phyloP scores from a whole-genome alignment of 2,888 invertebrate genomes.

The Venusia cambrica region DNA sequence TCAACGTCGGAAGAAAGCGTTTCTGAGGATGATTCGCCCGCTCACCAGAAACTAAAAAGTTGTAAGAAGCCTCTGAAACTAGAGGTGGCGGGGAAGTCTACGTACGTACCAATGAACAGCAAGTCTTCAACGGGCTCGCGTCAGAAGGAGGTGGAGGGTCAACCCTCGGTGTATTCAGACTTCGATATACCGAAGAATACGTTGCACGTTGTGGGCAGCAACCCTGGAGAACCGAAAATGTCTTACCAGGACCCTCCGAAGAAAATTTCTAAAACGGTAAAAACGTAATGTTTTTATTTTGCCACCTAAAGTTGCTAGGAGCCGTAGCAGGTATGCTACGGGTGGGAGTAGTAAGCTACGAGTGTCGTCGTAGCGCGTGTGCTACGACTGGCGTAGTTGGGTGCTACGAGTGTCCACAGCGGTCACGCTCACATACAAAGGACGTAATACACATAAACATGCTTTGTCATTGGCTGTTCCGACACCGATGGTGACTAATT shows the following conservation, averaged over 20 bases:
- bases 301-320: too few relatives aligned
- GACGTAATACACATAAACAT: too few relatives aligned
- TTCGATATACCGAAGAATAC: constrained; percentile 70
- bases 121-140: constrained; percentile 64
- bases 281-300: too few relatives aligned
- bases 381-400: too few relatives aligned
- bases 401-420: too few relatives aligned
- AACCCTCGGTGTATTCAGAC: constrained; percentile 60
- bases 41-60: constrained; percentile 47
- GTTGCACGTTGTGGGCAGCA: constrained; percentile 70
- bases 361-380: too few relatives aligned
- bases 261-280: constrained; percentile 71
- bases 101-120: constrained; percentile 66
- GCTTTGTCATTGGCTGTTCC: too few relatives aligned
- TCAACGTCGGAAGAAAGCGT: constrained; percentile 74
- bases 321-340: too few relatives aligned
- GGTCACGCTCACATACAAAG: too few relatives aligned
- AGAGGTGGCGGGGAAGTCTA: constrained; percentile 46
- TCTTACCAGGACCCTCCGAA: constrained; percentile 68
- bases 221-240: constrained; percentile 75
- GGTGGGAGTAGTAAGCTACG: too few relatives aligned
- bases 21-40: constrained; percentile 60
- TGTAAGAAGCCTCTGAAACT: constrained; percentile 40
- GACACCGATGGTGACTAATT: too few relatives aligned
- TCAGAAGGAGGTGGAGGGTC: constrained; percentile 53